Conservation (phyloP, 30 jellyfish, hydroid and myxozoan genomes). For the Aurelia aurita complex sp. Pacific region DNA sequence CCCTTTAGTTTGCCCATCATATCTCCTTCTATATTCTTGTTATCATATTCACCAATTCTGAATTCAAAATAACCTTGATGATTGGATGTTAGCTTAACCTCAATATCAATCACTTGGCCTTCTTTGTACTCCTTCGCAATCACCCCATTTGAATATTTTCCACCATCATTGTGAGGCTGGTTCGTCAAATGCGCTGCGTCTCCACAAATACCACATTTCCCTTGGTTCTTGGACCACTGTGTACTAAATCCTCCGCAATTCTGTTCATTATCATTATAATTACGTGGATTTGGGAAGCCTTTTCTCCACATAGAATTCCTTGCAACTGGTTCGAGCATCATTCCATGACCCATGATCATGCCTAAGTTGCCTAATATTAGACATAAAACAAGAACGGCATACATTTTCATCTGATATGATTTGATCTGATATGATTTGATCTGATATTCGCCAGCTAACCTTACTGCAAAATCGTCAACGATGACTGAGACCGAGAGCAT, state of each 20-base stretch:
- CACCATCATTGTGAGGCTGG: constrained; percentile 61
- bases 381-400: neutral
- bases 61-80: constrained; percentile 88
- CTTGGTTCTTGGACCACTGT: constrained; percentile 68
- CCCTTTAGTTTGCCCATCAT: constrained; percentile 72
- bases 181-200: constrained; percentile 72
- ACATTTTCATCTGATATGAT: too few relatives aligned
- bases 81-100: constrained; percentile 71
- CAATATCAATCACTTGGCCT: constrained; percentile 82
- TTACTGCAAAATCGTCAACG: neutral
- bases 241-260: constrained; percentile 85
- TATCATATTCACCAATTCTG: constrained; percentile 71
- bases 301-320: constrained; percentile 91
- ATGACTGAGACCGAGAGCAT: too few relatives aligned
- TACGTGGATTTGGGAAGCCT: constrained; percentile 78
- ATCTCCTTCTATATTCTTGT: constrained; percentile 51
- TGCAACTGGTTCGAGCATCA: constrained; percentile 75
- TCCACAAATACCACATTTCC: constrained; percentile 96
- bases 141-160: constrained; percentile 80
- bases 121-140: constrained; percentile 70
- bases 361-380: neutral
- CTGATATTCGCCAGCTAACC: neutral
- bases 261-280: constrained; percentile 86
- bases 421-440: too few relatives aligned
- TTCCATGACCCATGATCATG: constrained; percentile 71